These are phyloP conservation scores for Myotis lucifugus DNA, from an alignment of 2,113 vertebrate genomes.

Conservation along the genomic window DNA sequence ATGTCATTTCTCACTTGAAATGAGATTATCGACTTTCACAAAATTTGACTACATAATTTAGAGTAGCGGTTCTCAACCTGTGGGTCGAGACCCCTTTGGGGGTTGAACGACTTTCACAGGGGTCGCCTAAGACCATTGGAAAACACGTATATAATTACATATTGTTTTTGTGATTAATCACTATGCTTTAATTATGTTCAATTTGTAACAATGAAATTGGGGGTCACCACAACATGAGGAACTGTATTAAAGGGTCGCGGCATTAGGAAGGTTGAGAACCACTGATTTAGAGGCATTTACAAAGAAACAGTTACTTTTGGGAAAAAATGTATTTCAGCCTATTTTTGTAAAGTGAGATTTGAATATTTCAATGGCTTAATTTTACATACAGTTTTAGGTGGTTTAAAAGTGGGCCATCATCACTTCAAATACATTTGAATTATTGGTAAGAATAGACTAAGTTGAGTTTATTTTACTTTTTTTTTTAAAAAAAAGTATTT, in stretches of 20 bases:
- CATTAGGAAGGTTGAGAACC: too few relatives aligned
- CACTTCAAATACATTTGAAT: not conserved
- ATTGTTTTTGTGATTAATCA: too few relatives aligned
- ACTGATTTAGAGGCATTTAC: constrained; percentile 1
- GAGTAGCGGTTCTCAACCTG: not conserved
- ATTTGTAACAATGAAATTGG: too few relatives aligned
- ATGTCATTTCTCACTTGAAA: constrained; percentile 31
- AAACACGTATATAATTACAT: too few relatives aligned
- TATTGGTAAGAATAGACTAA: not conserved
- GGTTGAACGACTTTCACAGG: too few relatives aligned
- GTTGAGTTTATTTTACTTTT: not conserved
- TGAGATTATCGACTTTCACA: not conserved
- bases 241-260: too few relatives aligned
- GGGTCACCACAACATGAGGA: too few relatives aligned
- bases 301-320: constrained; percentile 34
- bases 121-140: too few relatives aligned
- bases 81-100: too few relatives aligned
- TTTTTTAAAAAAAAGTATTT: too few relatives aligned
- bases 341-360: not conserved
- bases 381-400: not conserved
- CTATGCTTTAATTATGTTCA: too few relatives aligned
- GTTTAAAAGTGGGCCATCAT: not conserved
- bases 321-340: not conserved
- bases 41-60: not conserved
- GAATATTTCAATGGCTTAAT: not conserved